Base-by-base conservation (phyloP, 2,797 vertebrate genomes). In the Muscicapa striata region DNA sequence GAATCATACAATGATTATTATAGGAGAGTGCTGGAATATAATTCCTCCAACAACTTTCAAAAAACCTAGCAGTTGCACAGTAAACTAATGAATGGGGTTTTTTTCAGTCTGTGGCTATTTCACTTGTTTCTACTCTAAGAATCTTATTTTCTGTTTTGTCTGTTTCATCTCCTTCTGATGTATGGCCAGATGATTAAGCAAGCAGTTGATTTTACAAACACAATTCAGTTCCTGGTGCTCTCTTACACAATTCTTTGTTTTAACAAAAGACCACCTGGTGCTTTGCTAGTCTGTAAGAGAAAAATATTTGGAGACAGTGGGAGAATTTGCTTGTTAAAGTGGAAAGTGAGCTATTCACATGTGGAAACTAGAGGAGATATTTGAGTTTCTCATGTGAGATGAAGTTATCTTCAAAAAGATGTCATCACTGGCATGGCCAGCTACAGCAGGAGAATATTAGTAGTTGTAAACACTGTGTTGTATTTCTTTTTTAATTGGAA, bases 21-120 rank as follows among this genome's bases (percentile, higher is more conserved):
- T 8, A 54, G 27, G 15, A 85, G 23, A 58, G 3, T 13, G 66
- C 11, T 66, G 24, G 7, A 66, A 34, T 21, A 24, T 29, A 43
- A 57, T 73, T 67, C 0, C 54, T 59, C 4, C 29, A 76, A 29
- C 38, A 87, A 63, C 48, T 93, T 86, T 27, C 13, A 67, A 41
- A 90, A 52, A 76, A 43, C 13, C 36, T 81, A 72, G 12, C 26
- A 41, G 9, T 30, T 94, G 15, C 26, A 43, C 2, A 52, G 13
- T 57, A 68, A 79, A 59, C 2, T 67, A 84, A 67, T 36, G 2
- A 68, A 21, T 40, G 3, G 0, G 0, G 0, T 7, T 73, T 93
- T 61, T 94, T 84, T 77, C 6, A 2, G n/a, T 34, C 18, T 36
- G 24, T 68, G 15, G 20, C 3, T 79, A 6, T 80, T 87, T 70